Evolutionary conservation across 2,113 vertebrate genomes (phyloP).

Genomic region (Colius striatus): DNA sequence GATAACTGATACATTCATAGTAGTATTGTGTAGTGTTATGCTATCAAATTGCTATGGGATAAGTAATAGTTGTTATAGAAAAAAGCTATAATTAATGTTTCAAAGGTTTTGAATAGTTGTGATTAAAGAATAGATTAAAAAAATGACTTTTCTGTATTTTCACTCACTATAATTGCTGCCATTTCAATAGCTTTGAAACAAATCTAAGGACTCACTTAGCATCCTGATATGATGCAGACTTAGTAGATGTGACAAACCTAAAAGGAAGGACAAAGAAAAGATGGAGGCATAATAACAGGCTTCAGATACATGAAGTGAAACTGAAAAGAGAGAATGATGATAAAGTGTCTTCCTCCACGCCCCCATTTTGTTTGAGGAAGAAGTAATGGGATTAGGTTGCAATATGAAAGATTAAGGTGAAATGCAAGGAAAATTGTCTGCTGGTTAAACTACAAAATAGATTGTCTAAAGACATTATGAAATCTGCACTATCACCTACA

Average conservation of each 20-base stretch:
- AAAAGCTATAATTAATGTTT: slow-evolving; percentile 10
- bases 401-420: not conserved
- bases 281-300: not conserved
- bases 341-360: not conserved
- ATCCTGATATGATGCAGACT: not conserved
- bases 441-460: not conserved
- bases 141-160: not conserved
- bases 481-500: not conserved
- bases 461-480: not conserved
- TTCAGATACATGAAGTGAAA: not conserved
- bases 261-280: not conserved
- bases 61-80: not conserved
- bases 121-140: not conserved
- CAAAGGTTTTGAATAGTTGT: slow-evolving; percentile 22
- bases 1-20: not conserved
- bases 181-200: slow-evolving; percentile 15
- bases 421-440: not conserved
- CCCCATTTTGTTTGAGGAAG: not conserved
- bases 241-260: not conserved
- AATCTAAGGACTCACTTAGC: not conserved
- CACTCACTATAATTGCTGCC: not conserved
- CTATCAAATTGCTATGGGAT: not conserved
- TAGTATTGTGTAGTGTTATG: not conserved
- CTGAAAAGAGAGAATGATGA: not conserved
- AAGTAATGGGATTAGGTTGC: not conserved